phyloP scores from a whole-genome alignment of 2,113 vertebrate species.

The Rissa tridactyla region DNA sequence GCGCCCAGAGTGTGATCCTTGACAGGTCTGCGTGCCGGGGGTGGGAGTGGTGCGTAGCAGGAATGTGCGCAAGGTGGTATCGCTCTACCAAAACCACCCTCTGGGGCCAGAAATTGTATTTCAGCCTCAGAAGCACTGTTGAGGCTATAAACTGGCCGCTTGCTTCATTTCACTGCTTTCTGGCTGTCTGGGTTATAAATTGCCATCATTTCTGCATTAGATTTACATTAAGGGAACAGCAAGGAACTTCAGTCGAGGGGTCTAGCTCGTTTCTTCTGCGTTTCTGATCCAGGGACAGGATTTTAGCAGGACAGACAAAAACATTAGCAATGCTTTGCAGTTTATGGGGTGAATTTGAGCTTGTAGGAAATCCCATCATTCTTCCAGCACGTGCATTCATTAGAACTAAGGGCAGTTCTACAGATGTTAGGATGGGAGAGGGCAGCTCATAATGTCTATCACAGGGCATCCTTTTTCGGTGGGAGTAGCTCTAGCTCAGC shows the following conservation, averaged over 20 bases:
- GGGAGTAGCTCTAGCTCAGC: neutral
- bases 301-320: conserved; percentile 23
- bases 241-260: neutral
- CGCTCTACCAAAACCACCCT: neutral
- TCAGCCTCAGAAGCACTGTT: neutral
- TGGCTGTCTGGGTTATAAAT: conserved; percentile 23
- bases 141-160: neutral
- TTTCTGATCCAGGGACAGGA: conserved; percentile 1
- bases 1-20: rapidly evolving
- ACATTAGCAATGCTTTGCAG: neutral
- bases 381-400: neutral
- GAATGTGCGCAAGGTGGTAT: neutral
- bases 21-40: neutral
- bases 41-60: neutral
- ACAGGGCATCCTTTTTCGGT: neutral
- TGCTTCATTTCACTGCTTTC: neutral
- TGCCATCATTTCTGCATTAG: neutral
- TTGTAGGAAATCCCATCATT: conserved; percentile 29
- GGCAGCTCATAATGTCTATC: neutral
- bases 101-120: neutral
- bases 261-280: neutral
- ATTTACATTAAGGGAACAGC: neutral
- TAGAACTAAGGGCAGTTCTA: neutral
- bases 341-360: conserved; percentile 54
- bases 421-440: neutral